A percentile compares a stretch with the other conserved stretches of the same genome.
Evolutionary conservation across 1,140 invertebrate genomes (phyloP).

Genomic region (Wiebesia pumilae): DNA sequence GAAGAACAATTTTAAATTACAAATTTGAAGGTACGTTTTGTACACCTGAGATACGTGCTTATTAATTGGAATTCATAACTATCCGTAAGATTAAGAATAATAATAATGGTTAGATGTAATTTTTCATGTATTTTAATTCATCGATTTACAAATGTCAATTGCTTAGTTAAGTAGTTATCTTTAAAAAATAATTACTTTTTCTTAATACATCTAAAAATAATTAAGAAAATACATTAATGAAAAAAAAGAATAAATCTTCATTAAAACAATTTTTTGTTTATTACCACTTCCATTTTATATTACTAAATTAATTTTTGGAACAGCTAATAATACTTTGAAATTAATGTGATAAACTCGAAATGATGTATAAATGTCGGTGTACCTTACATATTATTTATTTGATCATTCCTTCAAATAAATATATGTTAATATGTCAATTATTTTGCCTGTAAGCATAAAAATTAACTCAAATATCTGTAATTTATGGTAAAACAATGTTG

Average conservation of each 20-base stretch:
- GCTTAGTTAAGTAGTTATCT: no score
- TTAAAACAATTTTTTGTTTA: slow-evolving; percentile 3
- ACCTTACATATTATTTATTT: slow-evolving; percentile 13
- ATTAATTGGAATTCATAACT: no score
- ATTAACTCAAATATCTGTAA: background rate
- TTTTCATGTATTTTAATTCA: no score
- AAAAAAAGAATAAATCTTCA: background rate
- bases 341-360: background rate
- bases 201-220: background rate
- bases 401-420: slow-evolving; percentile 15
- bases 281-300: background rate
- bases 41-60: no score
- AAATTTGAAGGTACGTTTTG: background rate
- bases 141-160: no score
- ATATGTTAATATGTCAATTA: slow-evolving; percentile 2
- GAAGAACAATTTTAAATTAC: background rate
- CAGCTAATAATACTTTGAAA: slow-evolving; percentile 27
- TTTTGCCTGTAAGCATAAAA: slow-evolving; percentile 17
- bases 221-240: background rate
- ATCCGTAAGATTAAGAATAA: no score
- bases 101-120: no score
- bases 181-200: background rate
- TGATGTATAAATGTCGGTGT: slow-evolving; percentile 27
- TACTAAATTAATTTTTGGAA: slow-evolving; percentile 21
- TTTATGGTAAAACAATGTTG: slow-evolving; percentile 41